These are phyloP conservation scores for Brienomyrus brachyistius DNA, from an alignment of 2,113 vertebrate species.

Conservation along the genomic window DNA sequence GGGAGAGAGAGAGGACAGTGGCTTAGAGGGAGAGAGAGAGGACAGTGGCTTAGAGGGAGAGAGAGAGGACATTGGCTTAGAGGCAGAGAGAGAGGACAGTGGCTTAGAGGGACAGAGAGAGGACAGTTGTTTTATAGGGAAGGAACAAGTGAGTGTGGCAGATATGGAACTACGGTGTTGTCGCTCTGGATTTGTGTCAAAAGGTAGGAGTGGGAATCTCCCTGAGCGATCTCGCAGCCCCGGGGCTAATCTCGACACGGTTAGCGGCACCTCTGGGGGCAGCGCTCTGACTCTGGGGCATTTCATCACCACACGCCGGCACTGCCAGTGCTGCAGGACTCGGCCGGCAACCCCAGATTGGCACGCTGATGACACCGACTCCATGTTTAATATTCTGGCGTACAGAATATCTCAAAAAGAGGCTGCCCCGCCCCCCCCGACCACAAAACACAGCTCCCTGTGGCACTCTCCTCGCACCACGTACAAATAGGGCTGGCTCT, in stretches of 20 bases:
- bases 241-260: conserved; percentile 8
- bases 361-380: background rate
- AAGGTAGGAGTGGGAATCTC: conserved; percentile 22
- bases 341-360: background rate
- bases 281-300: background rate
- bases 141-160: background rate
- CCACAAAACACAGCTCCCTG: background rate
- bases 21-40: background rate
- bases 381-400: background rate
- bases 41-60: background rate
- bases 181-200: conserved; percentile 18
- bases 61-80: background rate
- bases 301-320: background rate
- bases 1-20: too few relatives aligned
- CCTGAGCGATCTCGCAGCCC: conserved; percentile 9
- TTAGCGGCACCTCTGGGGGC: background rate
- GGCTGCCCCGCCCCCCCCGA: background rate
- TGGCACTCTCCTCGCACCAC: background rate
- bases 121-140: conserved; percentile 4
- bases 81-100: conserved; percentile 8
- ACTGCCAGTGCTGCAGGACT: background rate
- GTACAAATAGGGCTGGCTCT: conserved; percentile 2
- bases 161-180: background rate
- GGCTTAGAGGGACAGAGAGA: background rate
- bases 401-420: background rate